Evolutionary conservation across 92 coral and sea anemone genomes (phyloP), one percentile per base, ranked within the genome.

Genomic region (Pocillopora meandrina): DNA sequence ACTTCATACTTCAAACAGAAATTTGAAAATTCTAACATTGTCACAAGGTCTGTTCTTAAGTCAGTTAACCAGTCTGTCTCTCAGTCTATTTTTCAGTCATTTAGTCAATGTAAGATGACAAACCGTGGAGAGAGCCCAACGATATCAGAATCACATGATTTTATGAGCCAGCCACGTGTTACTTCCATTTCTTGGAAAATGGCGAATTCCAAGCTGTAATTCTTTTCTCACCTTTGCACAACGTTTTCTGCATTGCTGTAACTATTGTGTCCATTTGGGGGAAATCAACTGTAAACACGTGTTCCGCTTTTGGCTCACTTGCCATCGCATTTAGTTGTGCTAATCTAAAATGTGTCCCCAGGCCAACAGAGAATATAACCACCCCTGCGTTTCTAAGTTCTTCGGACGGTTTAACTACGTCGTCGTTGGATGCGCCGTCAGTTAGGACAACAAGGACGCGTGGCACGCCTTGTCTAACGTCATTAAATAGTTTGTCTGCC

Each of bases 381-480:
- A 93, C 94, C 65, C 95, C 95, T 10, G 87, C 18, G 19, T 88
- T 70, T 77, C 81, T 93, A 20, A 95, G 75, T 62, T 83, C 86
- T 49, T 82, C 89, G 18, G 98, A 86, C 21, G 97, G 95, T 77
- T 84, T 91, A n/a, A 91, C 92, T 63, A 92, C 92, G 83, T 89
- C 94, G 82, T 93, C 98, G 47, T 90, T 81, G 14, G 95, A 86
- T 13, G 89, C 82, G 9, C 98, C 97, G 82, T 94, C 98, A 19
- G 96, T 91, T 79, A 95, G 79, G 31, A 91, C 87, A 16, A 95
- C 85, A 17, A 95, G 93, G 2, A 93, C 84, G 71, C 90, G 92
- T 6, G 98, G 94, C 9, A 95, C 97, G 8, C 86, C 91, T 23
- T 75, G 80, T 8, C 98, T 90, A 9, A 93, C 97, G 26, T 86